Conservation (phyloP, 2,797 vertebrate species). For the Sibirionetta formosa region DNA sequence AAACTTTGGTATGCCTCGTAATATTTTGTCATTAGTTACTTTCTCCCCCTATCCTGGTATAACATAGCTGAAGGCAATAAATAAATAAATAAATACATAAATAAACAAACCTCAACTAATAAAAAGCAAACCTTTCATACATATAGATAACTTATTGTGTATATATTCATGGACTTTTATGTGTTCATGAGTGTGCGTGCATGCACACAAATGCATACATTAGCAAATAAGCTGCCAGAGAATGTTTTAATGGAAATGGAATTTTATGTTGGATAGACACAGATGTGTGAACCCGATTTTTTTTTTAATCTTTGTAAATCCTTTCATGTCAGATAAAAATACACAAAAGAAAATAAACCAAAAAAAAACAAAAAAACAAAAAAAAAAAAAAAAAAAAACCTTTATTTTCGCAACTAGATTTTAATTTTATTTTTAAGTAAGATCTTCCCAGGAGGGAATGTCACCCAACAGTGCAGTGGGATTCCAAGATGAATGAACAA, state of each 20-base stretch:
- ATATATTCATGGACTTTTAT: not conserved
- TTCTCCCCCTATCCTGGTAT: not conserved
- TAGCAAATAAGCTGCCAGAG: not conserved
- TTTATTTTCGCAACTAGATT: accelerated
- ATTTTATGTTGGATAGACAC: not conserved
- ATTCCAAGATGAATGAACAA: not conserved
- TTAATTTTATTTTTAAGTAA: not conserved
- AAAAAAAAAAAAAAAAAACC: not conserved
- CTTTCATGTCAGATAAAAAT: not conserved
- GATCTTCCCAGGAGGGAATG: not conserved
- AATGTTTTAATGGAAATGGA: not conserved
- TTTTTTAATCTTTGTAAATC: not conserved
- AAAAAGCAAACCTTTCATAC: not conserved
- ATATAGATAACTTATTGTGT: not conserved
- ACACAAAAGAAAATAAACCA: not conserved
- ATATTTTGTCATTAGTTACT: not conserved
- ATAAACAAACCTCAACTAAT: not conserved
- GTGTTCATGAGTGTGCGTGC: not conserved
- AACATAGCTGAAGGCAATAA: not conserved
- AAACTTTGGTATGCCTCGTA: not conserved
- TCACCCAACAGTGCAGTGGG: not conserved
- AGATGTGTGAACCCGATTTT: not conserved
- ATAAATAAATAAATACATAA: not conserved
- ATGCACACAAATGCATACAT: not conserved
- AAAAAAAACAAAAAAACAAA: too few relatives aligned